Evolutionary conservation across 2,888 invertebrate genomes (phyloP).

Genomic region (Tiliacea citrago): DNA sequence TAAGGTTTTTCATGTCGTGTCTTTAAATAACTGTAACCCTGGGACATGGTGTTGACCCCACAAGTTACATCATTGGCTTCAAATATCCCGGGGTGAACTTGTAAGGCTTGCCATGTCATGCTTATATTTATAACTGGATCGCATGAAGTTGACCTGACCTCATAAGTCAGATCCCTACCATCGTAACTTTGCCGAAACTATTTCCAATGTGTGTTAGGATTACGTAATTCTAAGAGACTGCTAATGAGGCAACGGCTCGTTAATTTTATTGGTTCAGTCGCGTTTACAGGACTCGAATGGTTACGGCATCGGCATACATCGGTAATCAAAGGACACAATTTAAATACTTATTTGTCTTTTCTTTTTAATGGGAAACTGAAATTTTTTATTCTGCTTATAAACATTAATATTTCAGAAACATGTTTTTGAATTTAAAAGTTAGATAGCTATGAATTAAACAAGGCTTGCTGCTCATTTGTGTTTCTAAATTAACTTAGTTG

Average conservation of each 20-base stretch:
- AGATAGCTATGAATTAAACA: slow-evolving; percentile 51
- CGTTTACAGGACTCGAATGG: slow-evolving; percentile 16
- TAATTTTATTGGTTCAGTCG: slow-evolving; percentile 40
- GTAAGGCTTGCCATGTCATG: slow-evolving; percentile 30
- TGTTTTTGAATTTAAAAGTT: slow-evolving; percentile 51
- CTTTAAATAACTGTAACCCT: slow-evolving; percentile 30
- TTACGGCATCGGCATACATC: background rate
- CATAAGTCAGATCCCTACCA: slow-evolving; percentile 7
- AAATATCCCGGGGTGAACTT: slow-evolving; percentile 28
- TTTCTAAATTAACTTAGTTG: slow-evolving; percentile 58
- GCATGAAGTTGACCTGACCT: slow-evolving; percentile 28
- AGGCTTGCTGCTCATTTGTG: slow-evolving; percentile 44
- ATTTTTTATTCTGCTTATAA: slow-evolving; percentile 37
- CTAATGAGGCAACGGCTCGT: slow-evolving; percentile 43
- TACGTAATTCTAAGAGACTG: slow-evolving; percentile 34
- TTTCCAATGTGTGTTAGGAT: slow-evolving; percentile 35
- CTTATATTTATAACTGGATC: slow-evolving; percentile 35
- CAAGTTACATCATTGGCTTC: slow-evolving; percentile 26
- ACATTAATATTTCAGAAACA: slow-evolving; percentile 44
- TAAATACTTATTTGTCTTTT: slow-evolving; percentile 32
- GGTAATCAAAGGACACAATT: slow-evolving; percentile 26
- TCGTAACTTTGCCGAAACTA: slow-evolving; percentile 29
- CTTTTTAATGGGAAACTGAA: slow-evolving; percentile 6
- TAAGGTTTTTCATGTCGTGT: slow-evolving; percentile 31
- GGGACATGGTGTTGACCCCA: slow-evolving; percentile 42